Conservation (phyloP, 2,888 invertebrate genomes). For the Pterobdella sp. region DNA sequence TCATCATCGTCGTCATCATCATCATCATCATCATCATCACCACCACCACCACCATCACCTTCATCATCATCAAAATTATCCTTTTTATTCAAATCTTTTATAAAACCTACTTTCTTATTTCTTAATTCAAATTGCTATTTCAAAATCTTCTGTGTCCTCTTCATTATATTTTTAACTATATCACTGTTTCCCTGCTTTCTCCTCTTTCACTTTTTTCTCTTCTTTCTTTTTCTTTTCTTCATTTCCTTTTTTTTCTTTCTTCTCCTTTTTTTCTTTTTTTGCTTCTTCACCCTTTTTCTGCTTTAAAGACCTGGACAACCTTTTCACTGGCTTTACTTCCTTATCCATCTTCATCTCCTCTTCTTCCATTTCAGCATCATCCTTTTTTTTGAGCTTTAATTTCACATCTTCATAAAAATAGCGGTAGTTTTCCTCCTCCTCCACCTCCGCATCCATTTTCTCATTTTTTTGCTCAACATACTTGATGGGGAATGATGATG, state of each 20-base stretch:
- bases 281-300: not conserved
- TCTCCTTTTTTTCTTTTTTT: not conserved
- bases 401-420: no score
- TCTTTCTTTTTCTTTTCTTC: not conserved
- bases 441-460: no score
- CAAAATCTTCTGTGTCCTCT: not conserved
- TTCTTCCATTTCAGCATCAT: not conserved
- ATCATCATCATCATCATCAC: slow-evolving; percentile 27
- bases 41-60: slow-evolving; percentile 17
- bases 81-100: no score
- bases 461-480: not conserved
- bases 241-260: not conserved
- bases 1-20: slow-evolving; percentile 29
- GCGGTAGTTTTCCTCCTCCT: no score
- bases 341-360: not conserved
- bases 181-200: not conserved
- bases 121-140: not conserved
- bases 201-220: not conserved
- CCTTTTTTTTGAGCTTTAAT: no score
- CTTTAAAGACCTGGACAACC: not conserved
- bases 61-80: not conserved
- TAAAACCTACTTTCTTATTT: no score
- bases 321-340: not conserved
- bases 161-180: not conserved
- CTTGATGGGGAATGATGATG: not conserved